A percentile compares a stretch with the other conserved stretches of the same genome.
These are phyloP conservation scores for Probosciger aterrimus DNA, from an alignment of 2,113 vertebrate species.

Conservation along the genomic window DNA sequence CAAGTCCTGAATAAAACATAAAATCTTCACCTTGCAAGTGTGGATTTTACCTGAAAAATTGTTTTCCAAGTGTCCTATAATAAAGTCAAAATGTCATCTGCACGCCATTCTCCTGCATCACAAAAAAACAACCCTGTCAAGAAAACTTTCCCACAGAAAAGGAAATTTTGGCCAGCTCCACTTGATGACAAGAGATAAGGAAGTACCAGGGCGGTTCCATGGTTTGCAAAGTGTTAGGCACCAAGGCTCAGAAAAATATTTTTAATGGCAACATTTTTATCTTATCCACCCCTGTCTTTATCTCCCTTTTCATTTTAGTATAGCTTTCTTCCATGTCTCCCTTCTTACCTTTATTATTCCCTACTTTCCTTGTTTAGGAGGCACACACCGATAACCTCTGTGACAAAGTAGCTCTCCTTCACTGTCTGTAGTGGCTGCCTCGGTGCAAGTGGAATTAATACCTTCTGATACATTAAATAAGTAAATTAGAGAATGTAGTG, in stretches of 20 bases:
- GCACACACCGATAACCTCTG: background rate
- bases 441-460: background rate
- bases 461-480: background rate
- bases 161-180: background rate
- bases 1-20: background rate
- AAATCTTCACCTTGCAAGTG: background rate
- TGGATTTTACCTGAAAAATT: background rate
- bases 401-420: background rate
- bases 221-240: background rate
- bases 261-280: background rate
- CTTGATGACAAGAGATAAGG: slow-evolving; percentile 52
- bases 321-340: background rate
- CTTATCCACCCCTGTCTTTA: background rate
- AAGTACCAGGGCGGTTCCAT: slow-evolving; percentile 22
- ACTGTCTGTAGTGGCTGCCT: background rate
- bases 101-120: background rate
- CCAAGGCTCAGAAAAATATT: slow-evolving; percentile 18
- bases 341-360: background rate
- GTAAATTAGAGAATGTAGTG: background rate
- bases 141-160: slow-evolving; percentile 41
- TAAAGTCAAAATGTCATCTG: background rate
- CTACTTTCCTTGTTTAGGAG: background rate
- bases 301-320: background rate
- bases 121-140: background rate
- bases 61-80: background rate